Base-by-base conservation (phyloP, 2,113 vertebrate genomes). In the Glaucomys volans region DNA sequence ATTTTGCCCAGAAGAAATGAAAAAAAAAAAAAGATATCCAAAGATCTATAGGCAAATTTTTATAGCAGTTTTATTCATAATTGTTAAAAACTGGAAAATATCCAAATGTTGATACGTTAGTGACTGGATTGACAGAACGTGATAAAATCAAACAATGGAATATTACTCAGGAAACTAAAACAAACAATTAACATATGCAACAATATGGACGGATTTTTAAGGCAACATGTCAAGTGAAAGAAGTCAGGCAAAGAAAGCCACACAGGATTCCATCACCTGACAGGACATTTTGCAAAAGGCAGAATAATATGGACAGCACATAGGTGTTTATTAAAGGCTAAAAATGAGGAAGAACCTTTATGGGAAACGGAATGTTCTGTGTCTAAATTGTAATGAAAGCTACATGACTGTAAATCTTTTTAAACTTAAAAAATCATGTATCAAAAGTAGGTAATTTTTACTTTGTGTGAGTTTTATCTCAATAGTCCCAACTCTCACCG, bases 381-480 rank as follows among this genome's bases (percentile, higher is more conserved):
- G 37, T 8, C 59, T 62, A 66, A 91, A 76, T 30, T 66, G 20
- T 50, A 30, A n/a, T 44, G 37, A 24, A 80, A 50, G 13, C 47
- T 47, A 71, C n/a, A 26, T 40, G 32, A 16, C 18, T 47, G 1
- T n/a, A n/a, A 9, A 50, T 8, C 22, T 77, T 82, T 95, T 50
- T 10, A 28, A 87, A 75, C 4, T 80, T 40, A 30, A 86, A 40
- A 54, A 95, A 71, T 47, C 52, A 35, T 72, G 81, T 17, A 59
- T 84, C 11, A 82, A 64, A 81, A 96, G 52, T n/a, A 18, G 22
- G 22, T 62, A 17, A 84, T 66, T 80, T 96, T 92, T 76, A 72
- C 28, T 54, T 77, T 24, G 52, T 28, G 5, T 66, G 64, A 84
- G 57, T 79, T 80, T 42, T 37, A 88, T 30, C n/a, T 85, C 44